Evolutionary conservation across 2,888 invertebrate species (phyloP).

Genomic region (Ochropleura plecta): DNA sequence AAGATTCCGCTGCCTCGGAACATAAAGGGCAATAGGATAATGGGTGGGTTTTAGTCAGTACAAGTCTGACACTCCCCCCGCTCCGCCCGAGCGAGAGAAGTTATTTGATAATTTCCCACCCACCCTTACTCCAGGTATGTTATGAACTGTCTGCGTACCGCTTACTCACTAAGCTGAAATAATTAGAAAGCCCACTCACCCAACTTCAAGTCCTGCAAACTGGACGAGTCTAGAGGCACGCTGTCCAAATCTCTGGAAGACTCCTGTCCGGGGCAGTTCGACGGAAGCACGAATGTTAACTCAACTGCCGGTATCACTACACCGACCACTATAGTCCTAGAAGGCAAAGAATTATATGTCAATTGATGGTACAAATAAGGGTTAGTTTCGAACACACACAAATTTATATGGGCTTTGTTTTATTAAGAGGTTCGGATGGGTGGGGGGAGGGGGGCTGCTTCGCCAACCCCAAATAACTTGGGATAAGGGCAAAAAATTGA

Average conservation of each 20-base stretch:
- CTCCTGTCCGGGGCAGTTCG: slow-evolving; percentile 95
- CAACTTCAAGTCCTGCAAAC: slow-evolving; percentile 94
- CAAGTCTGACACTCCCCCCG: too few relatives aligned
- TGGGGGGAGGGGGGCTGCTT: too few relatives aligned
- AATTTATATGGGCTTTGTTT: neutral
- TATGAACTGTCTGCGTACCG: neutral
- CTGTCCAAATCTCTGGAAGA: slow-evolving; percentile 96
- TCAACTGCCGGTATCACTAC: slow-evolving; percentile 96
- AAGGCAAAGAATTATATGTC: neutral
- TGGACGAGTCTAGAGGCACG: slow-evolving; percentile 96
- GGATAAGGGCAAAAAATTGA: too few relatives aligned
- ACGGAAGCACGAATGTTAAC: slow-evolving; percentile 96
- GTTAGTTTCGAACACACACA: neutral
- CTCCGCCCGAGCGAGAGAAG: too few relatives aligned
- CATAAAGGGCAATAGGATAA: too few relatives aligned
- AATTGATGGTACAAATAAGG: neutral
- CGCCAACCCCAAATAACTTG: too few relatives aligned
- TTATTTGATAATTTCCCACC: too few relatives aligned
- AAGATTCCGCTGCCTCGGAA: too few relatives aligned
- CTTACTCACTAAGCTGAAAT: neutral
- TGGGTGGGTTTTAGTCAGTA: too few relatives aligned
- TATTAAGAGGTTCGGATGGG: too few relatives aligned
- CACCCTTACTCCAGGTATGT: too few relatives aligned
- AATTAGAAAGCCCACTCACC: slow-evolving; percentile 80
- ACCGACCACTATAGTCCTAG: slow-evolving; percentile 92